Evolutionary conservation across 2,888 invertebrate species (phyloP).

Genomic region (Lepidochitona cinerea): DNA sequence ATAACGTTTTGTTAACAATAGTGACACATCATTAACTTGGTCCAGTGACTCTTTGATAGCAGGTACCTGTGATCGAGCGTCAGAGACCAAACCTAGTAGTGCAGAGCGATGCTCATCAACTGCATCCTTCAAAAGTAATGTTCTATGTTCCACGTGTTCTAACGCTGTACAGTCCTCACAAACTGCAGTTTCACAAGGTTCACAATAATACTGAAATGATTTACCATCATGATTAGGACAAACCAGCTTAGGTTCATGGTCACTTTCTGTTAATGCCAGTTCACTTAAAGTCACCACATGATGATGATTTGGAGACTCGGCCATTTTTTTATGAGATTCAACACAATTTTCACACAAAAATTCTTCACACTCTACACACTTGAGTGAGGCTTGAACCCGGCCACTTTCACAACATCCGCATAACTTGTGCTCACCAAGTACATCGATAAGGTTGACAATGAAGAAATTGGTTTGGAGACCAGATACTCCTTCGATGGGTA

Average conservation of each 20-base stretch:
- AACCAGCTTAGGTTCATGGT: constrained; percentile 49
- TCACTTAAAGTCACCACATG: constrained; percentile 57
- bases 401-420: constrained; percentile 55
- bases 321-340: constrained; percentile 46
- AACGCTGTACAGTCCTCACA: constrained; percentile 73
- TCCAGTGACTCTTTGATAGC: constrained; percentile 62
- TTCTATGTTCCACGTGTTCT: constrained; percentile 72
- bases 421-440: constrained; percentile 55
- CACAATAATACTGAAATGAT: constrained; percentile 71
- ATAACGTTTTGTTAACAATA: constrained; percentile 47
- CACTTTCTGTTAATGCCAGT: constrained; percentile 50
- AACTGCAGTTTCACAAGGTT: constrained; percentile 73
- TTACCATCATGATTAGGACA: constrained; percentile 69
- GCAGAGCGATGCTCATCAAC: constrained; percentile 69
- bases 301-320: constrained; percentile 44
- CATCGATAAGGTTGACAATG: constrained; percentile 71
- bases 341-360: constrained; percentile 64
- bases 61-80: constrained; percentile 66
- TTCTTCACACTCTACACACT: constrained; percentile 65
- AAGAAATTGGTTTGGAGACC: constrained; percentile 72
- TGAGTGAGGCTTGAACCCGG: constrained; percentile 52
- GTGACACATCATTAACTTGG: constrained; percentile 56
- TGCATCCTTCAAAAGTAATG: constrained; percentile 70
- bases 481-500: constrained; percentile 72
- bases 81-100: constrained; percentile 60